phyloP scores from a whole-genome alignment of 2,888 invertebrate species.

The Ommatoiulus sabulosus region DNA sequence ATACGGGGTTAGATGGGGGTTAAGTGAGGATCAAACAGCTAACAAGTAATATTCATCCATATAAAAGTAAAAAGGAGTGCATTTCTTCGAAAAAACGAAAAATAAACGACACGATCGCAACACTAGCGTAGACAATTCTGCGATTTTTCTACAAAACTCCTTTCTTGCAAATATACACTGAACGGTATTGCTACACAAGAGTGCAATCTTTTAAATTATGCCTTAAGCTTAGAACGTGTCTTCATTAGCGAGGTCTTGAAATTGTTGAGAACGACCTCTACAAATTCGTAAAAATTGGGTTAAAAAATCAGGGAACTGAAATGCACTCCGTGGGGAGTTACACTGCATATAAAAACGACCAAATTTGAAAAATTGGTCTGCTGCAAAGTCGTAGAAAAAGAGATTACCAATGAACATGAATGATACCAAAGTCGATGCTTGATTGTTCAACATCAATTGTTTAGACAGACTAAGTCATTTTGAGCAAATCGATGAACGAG shows the following conservation, averaged over 20 bases:
- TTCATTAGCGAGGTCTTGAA: background rate
- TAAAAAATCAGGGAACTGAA: background rate
- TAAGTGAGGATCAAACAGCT: conserved; percentile 13
- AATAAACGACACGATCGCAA: background rate
- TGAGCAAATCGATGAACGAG: conserved; percentile 10
- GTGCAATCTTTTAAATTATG: background rate
- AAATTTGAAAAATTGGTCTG: background rate
- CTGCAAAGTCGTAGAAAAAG: background rate
- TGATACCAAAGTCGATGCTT: conserved; percentile 27
- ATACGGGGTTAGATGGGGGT: background rate
- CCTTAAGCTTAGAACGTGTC: background rate
- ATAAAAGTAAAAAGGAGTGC: conserved; percentile 44
- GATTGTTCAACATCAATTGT: background rate
- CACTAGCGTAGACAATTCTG: background rate
- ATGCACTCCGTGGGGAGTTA: background rate
- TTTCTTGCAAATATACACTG: background rate
- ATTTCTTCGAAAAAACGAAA: background rate
- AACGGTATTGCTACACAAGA: conserved; percentile 13
- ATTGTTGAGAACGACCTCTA: background rate
- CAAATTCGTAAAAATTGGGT: background rate
- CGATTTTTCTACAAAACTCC: background rate
- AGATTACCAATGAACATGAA: background rate
- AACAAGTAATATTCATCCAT: conserved; percentile 38
- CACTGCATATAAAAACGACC: conserved; percentile 9
- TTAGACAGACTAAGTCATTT: background rate